Conservation (phyloP, 2,888 invertebrate genomes). For the Mallateleia sp. region DNA sequence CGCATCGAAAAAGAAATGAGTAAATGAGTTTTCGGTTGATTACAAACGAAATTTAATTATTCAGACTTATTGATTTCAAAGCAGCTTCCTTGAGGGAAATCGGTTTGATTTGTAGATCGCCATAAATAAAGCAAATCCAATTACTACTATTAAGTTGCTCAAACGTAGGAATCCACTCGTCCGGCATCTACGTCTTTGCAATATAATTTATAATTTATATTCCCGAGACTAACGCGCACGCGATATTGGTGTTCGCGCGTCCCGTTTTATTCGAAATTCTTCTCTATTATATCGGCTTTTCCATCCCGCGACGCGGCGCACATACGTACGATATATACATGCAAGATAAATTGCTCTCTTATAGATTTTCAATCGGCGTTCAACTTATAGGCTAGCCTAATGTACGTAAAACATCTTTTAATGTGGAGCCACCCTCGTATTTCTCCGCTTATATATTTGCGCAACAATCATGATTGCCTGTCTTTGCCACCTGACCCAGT, state of each 20-base stretch:
- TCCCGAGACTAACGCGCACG: too few species aligned
- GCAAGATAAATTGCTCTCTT: slow-evolving; percentile 71
- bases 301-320: slow-evolving; percentile 4
- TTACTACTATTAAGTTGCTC: too few species aligned
- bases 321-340: slow-evolving; percentile 35
- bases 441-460: slow-evolving; percentile 29
- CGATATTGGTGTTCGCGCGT: slow-evolving; percentile 79
- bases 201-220: too few species aligned
- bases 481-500: slow-evolving; percentile 60
- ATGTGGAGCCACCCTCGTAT: slow-evolving; percentile 22
- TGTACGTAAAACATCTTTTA: slow-evolving; percentile 74
- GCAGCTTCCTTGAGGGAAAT: slow-evolving; percentile 17
- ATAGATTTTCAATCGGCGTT: slow-evolving; percentile 73
- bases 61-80: slow-evolving; percentile 43
- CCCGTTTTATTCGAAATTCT: slow-evolving; percentile 74
- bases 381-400: slow-evolving; percentile 60
- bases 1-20: slow-evolving; percentile 11
- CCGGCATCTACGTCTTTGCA: too few species aligned
- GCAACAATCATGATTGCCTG: slow-evolving; percentile 58
- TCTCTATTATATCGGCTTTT: slow-evolving; percentile 63
- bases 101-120: slow-evolving; percentile 48
- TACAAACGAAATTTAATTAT: slow-evolving; percentile 50
- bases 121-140: too few species aligned
- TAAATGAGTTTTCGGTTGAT: slow-evolving; percentile 43
- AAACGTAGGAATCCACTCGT: too few species aligned